Evolutionary conservation across 2,888 invertebrate species (phyloP), one percentile per base, ranked within the genome.

Genomic region (Drosophila austrosaltans): DNA sequence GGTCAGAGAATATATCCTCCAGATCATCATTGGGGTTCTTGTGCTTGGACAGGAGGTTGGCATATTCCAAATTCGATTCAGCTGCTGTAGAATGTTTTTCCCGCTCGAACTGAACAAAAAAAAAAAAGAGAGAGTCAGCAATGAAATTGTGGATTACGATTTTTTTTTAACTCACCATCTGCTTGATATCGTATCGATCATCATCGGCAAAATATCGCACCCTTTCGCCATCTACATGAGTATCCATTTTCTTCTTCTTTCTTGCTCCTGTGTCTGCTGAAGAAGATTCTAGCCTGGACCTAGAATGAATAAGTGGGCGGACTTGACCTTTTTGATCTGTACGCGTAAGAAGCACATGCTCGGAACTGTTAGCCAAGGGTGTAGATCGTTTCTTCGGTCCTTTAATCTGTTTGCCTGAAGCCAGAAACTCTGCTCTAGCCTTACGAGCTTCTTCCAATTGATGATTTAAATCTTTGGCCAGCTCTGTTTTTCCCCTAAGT

Each of bases 151-250:
- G 2, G 12, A 39, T 20, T 30, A 58, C 57, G 32, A 36, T 20
- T 8, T 25, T 32, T 8, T 40, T 30, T n/a, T 0, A 20, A 44
- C 69, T 92, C 92, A 95, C 96, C 96, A 98, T 96, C 92, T 97
- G 94, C 90, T 96, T 94, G 42, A 98, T 94, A 63, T 96, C 95
- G 92, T 96, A 96, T 90, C 96, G 96, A 91, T 98, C 97, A 93
- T 98, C 98, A 93, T 98, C 97, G 3, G 96, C 95, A 93, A 97
- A 98, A 93, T 97, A 98, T 67, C 96, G 94, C 3, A 95, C 94
- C 77, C 98, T 94, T 89, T 97, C 94, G 7, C 96, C 95, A 72
- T 94, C 94, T 59, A 90, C 91, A 86, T 98, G 96, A 3, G 97
- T 98, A 79, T 95, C 95, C 39, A 94, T 92, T 89, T 79, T 75